Evolutionary conservation across 2,797 vertebrate genomes (phyloP), one percentile per base, ranked within the genome.

Genomic region (Scomberomorus guttatus): DNA sequence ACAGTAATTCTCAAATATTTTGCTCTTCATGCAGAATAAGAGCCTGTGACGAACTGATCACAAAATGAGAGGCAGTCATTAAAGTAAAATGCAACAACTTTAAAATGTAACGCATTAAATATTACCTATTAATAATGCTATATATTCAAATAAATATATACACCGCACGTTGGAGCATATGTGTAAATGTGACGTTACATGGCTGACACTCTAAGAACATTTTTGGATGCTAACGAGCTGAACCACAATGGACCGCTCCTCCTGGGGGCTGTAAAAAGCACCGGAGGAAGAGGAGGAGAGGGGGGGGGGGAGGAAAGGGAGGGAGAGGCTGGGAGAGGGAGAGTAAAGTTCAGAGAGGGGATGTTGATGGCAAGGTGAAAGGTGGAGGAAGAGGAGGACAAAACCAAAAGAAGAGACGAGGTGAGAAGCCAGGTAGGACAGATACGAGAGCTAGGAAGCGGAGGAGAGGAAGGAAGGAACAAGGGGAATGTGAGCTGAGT

Each of bases 241-340:
- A 91, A 87, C 92, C 93, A 94, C 94, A 96, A 95, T 95, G 88
- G 88, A 66, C 72, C 11, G 56, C 82, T 85, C 76, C 94, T 93
- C 93, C 42, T 77, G 94, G 90, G 94, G 86, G 87, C 79, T 79
- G 92, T 95, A 92, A 95, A 94, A 90, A 44, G 42, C 83, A 72
- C 85, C 81, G 87, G 80, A 89, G 91, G 88, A 93, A 92, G 80
- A 91, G 88, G 88, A 87, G 89, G 86, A 80, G 77, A 74, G 46
- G 71, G 67, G 79, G 69, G 24, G 71, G 61, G 57, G 8, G 56
- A 79, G 80, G 87, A 83, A 86, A 80, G 86, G 90, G 87, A 85
- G 87, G 90, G 81, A 82, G 79, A 74, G 85, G 71, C 70, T 77
- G 70, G 84, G 56, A 89, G 70, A 77, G 71, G 79, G 83, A 83